Percentiles rank a stretch among this genome's conserved stretches.
Evolutionary conservation across 2,797 vertebrate genomes (phyloP).

Genomic region (Myiotriccus ornatus): DNA sequence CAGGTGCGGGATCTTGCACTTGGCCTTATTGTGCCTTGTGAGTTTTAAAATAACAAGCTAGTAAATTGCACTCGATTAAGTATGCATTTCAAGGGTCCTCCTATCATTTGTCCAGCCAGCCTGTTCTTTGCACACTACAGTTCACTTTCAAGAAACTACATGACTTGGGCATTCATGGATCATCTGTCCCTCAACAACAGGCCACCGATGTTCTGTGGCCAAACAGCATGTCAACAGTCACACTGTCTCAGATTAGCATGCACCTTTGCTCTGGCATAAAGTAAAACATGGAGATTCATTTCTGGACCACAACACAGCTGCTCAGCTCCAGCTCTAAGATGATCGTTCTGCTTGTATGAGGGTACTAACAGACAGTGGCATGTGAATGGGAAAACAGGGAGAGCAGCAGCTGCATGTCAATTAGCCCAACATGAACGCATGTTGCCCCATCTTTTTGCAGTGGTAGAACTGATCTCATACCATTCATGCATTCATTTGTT

Average conservation of each 20-base stretch:
- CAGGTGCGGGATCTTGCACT: background rate
- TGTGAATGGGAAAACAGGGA: background rate
- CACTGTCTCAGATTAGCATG: background rate
- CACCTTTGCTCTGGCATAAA: background rate
- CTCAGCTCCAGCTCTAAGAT: background rate
- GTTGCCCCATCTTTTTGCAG: background rate
- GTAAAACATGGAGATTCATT: background rate
- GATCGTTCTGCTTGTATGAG: background rate
- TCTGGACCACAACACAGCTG: background rate
- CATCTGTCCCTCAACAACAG: background rate
- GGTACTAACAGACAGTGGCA: background rate
- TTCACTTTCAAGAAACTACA: background rate
- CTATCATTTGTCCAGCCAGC: background rate
- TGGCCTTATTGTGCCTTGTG: background rate
- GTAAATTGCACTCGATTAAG: background rate
- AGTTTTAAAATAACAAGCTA: background rate
- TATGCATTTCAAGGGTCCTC: background rate
- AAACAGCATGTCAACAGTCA: background rate
- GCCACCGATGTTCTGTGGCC: background rate
- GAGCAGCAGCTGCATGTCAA: background rate
- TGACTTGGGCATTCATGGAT: rapidly evolving
- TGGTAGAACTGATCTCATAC: background rate
- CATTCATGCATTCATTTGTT: background rate
- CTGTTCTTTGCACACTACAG: background rate
- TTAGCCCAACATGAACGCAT: background rate